phyloP scores from a whole-genome alignment of 2,113 vertebrate genomes.

The Notiomystis cincta region DNA sequence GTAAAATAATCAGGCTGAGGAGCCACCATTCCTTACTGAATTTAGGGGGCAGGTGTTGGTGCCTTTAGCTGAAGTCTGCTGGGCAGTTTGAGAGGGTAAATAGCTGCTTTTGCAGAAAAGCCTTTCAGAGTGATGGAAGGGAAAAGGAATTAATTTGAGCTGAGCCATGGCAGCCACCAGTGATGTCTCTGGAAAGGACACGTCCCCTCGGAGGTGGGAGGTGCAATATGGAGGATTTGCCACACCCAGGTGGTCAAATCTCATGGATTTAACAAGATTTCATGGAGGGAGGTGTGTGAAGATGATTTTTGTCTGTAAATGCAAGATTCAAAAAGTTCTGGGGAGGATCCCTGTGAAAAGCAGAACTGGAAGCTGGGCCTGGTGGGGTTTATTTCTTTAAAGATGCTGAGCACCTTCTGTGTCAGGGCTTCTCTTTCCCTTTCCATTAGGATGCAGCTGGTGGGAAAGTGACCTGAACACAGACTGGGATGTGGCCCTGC shows the following conservation, averaged over 20 bases:
- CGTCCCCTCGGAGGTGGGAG: not conserved
- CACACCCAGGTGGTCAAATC: fast-evolving
- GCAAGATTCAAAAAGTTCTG: not conserved
- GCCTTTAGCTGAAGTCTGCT: not conserved
- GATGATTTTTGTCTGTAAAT: not conserved
- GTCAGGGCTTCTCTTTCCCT: not conserved
- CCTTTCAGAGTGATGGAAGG: not conserved
- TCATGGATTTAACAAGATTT: not conserved
- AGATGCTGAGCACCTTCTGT: not conserved
- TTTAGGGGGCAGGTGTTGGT: not conserved
- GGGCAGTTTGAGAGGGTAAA: not conserved
- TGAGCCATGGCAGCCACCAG: not conserved
- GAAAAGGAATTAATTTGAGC: not conserved
- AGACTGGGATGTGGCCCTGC: fast-evolving
- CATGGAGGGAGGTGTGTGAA: fast-evolving
- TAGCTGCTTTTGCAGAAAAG: not conserved
- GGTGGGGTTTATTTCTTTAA: not conserved
- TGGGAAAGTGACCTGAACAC: not conserved
- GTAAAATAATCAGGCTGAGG: not conserved
- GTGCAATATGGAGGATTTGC: not conserved
- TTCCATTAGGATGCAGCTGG: fast-evolving
- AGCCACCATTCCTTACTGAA: not conserved
- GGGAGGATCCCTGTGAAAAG: not conserved
- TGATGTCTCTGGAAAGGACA: not conserved
- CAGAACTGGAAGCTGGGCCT: not conserved